A percentile compares a stretch with the other conserved stretches of the same genome.
phyloP scores from a whole-genome alignment of 2,888 invertebrate genomes.

The Aspidiotus destructor region DNA sequence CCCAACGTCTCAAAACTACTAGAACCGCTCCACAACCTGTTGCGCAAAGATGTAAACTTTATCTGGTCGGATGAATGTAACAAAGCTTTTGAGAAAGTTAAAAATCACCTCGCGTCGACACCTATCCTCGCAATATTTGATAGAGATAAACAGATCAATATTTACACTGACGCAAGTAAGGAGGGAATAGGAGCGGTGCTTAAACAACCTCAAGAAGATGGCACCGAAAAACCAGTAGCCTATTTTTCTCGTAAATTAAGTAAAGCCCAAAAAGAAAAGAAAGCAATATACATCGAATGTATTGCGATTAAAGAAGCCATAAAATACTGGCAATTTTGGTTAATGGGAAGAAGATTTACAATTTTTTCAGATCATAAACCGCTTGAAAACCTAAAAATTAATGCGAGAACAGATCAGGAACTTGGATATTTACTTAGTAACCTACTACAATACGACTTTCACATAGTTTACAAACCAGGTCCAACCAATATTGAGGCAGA shows the following conservation, averaged over 20 bases:
- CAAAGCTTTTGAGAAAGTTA: slow-evolving; percentile 29
- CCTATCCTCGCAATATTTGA: slow-evolving; percentile 36
- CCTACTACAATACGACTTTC: neutral
- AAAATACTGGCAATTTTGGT: slow-evolving; percentile 33
- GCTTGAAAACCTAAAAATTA: slow-evolving; percentile 35
- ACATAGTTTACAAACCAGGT: slow-evolving; percentile 1
- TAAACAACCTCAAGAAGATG: neutral
- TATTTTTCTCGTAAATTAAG: neutral
- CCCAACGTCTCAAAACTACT: slow-evolving; percentile 16
- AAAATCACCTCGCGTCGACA: slow-evolving; percentile 29
- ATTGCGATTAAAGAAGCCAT: neutral
- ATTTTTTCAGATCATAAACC: slow-evolving; percentile 34
- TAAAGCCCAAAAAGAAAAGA: neutral
- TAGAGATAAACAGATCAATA: neutral
- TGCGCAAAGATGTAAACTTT: slow-evolving; percentile 34
- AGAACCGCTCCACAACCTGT: slow-evolving; percentile 26
- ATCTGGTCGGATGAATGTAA: slow-evolving; percentile 35
- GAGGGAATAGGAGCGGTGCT: neutral
- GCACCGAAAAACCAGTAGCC: neutral
- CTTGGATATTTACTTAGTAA: neutral
- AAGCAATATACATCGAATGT: neutral
- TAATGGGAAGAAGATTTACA: slow-evolving; percentile 22
- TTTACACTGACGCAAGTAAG: neutral
- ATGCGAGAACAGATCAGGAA: slow-evolving; percentile 35
- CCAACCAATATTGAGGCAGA: slow-evolving; percentile 35